Conservation (phyloP, 2,888 invertebrate genomes). For the Oeneis ivallda region DNA sequence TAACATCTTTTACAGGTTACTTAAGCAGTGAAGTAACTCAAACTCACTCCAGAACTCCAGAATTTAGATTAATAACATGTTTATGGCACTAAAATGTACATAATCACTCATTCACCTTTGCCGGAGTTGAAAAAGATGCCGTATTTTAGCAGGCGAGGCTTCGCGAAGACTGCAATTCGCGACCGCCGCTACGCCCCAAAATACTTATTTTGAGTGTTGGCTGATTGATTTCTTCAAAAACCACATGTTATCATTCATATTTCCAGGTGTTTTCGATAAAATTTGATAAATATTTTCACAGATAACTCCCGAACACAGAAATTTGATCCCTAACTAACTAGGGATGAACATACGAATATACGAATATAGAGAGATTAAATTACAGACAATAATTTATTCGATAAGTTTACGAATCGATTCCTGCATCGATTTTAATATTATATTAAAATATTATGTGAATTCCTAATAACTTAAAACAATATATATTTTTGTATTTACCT, state of each 20-base stretch:
- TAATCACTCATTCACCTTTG: slow-evolving; percentile 49
- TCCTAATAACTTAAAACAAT: too few species aligned
- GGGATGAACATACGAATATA: too few species aligned
- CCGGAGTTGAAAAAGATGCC: slow-evolving; percentile 49
- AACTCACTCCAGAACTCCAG: background rate
- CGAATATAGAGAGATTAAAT: background rate
- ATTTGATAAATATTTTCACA: slow-evolving; percentile 56
- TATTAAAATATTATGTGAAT: too few species aligned
- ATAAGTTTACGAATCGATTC: background rate
- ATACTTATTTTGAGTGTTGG: slow-evolving; percentile 50
- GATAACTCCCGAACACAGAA: slow-evolving; percentile 52
- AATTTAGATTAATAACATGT: background rate
- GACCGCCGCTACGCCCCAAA: slow-evolving; percentile 42
- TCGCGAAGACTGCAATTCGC: slow-evolving; percentile 40
- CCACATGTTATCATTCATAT: slow-evolving; percentile 71
- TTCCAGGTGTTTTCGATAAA: slow-evolving; percentile 66
- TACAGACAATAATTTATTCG: background rate
- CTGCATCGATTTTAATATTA: too few species aligned
- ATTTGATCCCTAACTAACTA: slow-evolving; percentile 29
- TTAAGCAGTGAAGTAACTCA: background rate
- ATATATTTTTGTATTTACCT: too few species aligned
- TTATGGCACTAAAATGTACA: slow-evolving; percentile 27
- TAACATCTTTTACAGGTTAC: slow-evolving; percentile 17
- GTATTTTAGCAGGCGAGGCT: slow-evolving; percentile 42
- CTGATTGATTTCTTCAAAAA: slow-evolving; percentile 47